Conservation (phyloP, 2,113 vertebrate species). For the Pongo abelii region DNA sequence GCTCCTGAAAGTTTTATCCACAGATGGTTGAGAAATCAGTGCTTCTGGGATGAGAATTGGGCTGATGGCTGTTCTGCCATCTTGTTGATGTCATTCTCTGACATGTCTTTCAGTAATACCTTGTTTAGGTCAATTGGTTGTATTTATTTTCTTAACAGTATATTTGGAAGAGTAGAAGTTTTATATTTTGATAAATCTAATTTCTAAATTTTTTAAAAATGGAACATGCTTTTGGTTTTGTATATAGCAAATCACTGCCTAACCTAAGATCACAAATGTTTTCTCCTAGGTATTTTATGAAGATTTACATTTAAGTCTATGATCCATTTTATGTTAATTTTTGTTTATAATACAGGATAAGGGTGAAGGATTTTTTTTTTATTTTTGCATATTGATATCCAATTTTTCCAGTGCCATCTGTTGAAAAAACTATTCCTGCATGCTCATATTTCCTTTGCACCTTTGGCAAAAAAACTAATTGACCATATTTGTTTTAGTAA, state of each 20-base stretch:
- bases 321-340: background rate
- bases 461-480: background rate
- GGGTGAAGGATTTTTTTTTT: background rate
- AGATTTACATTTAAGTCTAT: background rate
- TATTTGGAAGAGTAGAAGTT: background rate
- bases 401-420: background rate
- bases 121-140: background rate
- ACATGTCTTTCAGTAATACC: background rate
- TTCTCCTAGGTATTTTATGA: background rate
- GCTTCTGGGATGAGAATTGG: background rate
- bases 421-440: background rate
- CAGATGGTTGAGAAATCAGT: background rate
- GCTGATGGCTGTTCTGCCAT: background rate
- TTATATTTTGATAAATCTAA: constrained; percentile 7
- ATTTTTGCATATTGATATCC: background rate
- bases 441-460: background rate
- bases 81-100: background rate
- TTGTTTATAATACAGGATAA: background rate
- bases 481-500: background rate
- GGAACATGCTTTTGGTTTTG: background rate
- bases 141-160: background rate
- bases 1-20: background rate
- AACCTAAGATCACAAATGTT: background rate
- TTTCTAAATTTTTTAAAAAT: background rate
- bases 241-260: background rate